Base-by-base conservation (phyloP, 2,113 vertebrate genomes). In the Gadus macrocephalus region DNA sequence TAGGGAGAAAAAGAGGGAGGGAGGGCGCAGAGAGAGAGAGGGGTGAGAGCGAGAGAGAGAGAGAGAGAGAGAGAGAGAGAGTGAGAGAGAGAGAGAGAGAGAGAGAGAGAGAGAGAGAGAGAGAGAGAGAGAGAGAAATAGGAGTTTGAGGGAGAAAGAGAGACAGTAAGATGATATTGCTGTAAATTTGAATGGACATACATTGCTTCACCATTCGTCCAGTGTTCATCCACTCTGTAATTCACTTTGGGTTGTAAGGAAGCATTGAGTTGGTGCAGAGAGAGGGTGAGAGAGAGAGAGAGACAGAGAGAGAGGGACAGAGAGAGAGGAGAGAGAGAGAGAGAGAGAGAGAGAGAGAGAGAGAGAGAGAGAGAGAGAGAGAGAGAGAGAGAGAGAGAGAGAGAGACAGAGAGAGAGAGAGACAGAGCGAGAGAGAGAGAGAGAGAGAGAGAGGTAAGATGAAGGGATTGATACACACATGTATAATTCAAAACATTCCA, bases 121-220 rank as follows among this genome's bases (percentile, higher is more conserved):
- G 28, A 31, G 28, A 3, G 28, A 4, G 28, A 31, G 4, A 31
- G 28, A n/a, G n/a, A 31, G 31, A 31, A n/a, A 25, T 25, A 25
- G 22, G 22, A 25, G 22, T 25, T 25, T 3, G 3, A 5, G 31
- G 3, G 31, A 31, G 5, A 31, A 6, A n/a, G n/a, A 31, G 31
- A 31, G 31, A 31, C 31, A 63, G 38, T 11, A 28, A 66, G 64
- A 66, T 66, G 9, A 70, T 66, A 53, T 68, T 62, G 15, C 22
- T 42, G 28, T 61, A 61, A 53, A 28, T 64, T 73, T 70, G 22
- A 53, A 55, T 68, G 42, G 38, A 66, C 64, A 8, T 14, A 53
- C 38, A 20, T 35, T 5, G 17, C 19, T 66, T 49, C 53, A 19
- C 35, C 64, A 53, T 66, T 53, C 64, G 19, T 66, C 64, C 42